These are phyloP conservation scores for Beroe forskalii DNA, from an alignment of 37 sponge, comb jelly and placozoan genomes.

Conservation along the genomic window DNA sequence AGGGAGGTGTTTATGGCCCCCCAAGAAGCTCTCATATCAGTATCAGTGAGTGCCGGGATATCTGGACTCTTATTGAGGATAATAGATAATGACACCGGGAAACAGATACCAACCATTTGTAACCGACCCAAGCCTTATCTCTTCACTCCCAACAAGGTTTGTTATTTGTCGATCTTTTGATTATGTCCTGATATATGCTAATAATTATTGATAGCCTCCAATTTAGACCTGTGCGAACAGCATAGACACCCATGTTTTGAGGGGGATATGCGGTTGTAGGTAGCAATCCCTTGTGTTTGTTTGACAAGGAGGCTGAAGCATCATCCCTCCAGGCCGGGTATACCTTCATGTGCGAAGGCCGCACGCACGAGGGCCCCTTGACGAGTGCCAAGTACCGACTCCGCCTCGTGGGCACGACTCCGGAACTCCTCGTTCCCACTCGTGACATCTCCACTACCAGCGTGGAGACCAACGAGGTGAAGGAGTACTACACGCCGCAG, in stretches of 20 bases:
- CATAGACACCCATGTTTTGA: no score
- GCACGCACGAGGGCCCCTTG: constrained; percentile 23
- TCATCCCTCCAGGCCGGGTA: constrained; percentile 78
- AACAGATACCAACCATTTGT: constrained; percentile 76
- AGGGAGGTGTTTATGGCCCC: constrained; percentile 73
- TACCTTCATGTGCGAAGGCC: constrained; percentile 73
- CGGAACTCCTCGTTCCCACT: constrained; percentile 12
- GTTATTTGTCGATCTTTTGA: not conserved
- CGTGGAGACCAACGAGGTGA: constrained; percentile 71
- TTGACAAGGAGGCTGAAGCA: no score
- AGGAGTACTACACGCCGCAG: constrained; percentile 86
- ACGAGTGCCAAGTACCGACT: constrained; percentile 67
- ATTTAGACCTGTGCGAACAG: no score
- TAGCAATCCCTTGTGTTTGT: no score
- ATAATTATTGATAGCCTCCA: no score
- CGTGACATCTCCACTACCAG: constrained; percentile 7
- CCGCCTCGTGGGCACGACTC: constrained; percentile 63
- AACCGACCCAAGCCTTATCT: constrained; percentile 69
- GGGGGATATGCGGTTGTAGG: no score
- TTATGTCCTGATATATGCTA: no score
- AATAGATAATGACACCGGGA: constrained; percentile 81
- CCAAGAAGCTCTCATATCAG: constrained; percentile 45
- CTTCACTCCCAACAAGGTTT: constrained; percentile 72
- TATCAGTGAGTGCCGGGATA: not conserved
- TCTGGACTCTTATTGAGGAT: constrained; percentile 70